Evolutionary conservation across 2,113 vertebrate species (phyloP).

Genomic region (Vulpes ferrilata): DNA sequence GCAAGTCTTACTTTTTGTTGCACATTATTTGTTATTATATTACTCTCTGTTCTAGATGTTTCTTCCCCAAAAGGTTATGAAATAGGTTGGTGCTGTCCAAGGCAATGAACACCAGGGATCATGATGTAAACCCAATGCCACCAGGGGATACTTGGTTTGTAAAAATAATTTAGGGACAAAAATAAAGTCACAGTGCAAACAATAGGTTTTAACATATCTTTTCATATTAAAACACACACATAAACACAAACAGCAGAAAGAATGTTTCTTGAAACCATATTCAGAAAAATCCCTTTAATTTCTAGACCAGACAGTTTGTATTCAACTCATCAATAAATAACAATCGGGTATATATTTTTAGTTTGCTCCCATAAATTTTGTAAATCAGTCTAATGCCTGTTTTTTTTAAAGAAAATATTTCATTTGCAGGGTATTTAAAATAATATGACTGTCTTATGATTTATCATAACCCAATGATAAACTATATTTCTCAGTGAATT

Average conservation of each 20-base stretch:
- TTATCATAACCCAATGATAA: neutral
- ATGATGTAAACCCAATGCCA: neutral
- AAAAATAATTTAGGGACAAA: constrained; percentile 65
- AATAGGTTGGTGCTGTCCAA: neutral
- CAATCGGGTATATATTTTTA: neutral
- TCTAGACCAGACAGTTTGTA: neutral
- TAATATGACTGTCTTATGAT: neutral
- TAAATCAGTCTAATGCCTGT: neutral
- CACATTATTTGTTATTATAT: neutral
- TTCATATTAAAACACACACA: constrained; percentile 40
- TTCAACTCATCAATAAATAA: neutral
- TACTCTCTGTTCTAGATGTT: neutral
- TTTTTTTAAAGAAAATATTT: neutral
- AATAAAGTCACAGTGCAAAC: constrained; percentile 49
- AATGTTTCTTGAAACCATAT: neutral
- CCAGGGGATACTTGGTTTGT: constrained; percentile 32
- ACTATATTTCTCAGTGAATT: neutral
- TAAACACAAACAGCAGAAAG: neutral
- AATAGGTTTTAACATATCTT: constrained; percentile 57
- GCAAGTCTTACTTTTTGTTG: neutral
- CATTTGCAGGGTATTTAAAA: neutral
- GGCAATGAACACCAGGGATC: neutral
- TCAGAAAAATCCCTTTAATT: neutral
- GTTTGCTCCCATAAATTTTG: neutral
- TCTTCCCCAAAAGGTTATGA: neutral